Conservation (phyloP, 2,888 invertebrate species). For the Meteorus cinctellus region DNA sequence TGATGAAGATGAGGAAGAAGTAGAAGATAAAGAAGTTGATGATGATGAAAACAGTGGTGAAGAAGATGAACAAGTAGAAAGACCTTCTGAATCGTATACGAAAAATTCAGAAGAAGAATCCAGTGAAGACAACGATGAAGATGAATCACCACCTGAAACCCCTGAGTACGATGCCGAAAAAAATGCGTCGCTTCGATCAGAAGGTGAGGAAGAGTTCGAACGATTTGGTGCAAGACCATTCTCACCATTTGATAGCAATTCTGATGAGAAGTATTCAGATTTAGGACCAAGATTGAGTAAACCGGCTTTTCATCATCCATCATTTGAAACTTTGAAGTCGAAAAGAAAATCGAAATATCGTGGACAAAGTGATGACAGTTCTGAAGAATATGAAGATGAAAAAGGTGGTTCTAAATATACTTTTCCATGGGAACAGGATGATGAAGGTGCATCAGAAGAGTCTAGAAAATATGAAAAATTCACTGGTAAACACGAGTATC, state of each 20-base stretch:
- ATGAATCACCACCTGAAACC: conserved; percentile 24
- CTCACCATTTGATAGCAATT: conserved; percentile 65
- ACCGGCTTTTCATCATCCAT: conserved; percentile 65
- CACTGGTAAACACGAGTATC: conserved; percentile 63
- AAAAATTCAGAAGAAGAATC: conserved; percentile 32
- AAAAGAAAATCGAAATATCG: conserved; percentile 46
- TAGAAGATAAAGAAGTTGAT: conserved; percentile 41
- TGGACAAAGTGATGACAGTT: conserved; percentile 36
- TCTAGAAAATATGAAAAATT: conserved; percentile 47
- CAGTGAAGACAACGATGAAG: conserved; percentile 41
- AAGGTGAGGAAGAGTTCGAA: conserved; percentile 56
- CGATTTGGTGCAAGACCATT: conserved; percentile 60
- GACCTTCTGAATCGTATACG: conserved; percentile 35
- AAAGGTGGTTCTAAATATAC: conserved; percentile 54
- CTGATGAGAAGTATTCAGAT: conserved; percentile 62
- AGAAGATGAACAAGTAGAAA: conserved; percentile 38
- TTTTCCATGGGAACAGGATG: conserved; percentile 64
- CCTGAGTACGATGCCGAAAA: conserved; percentile 46
- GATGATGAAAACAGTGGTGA: conserved; percentile 37
- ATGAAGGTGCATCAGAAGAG: conserved; percentile 47
- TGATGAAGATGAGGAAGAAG: conserved; percentile 40
- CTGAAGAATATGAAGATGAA: conserved; percentile 44
- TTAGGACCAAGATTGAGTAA: conserved; percentile 66
- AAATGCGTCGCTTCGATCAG: conserved; percentile 37
- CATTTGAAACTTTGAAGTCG: conserved; percentile 56